These are phyloP conservation scores for Chunga burmeisteri DNA, from an alignment of 2,113 vertebrate genomes.

Conservation along the genomic window DNA sequence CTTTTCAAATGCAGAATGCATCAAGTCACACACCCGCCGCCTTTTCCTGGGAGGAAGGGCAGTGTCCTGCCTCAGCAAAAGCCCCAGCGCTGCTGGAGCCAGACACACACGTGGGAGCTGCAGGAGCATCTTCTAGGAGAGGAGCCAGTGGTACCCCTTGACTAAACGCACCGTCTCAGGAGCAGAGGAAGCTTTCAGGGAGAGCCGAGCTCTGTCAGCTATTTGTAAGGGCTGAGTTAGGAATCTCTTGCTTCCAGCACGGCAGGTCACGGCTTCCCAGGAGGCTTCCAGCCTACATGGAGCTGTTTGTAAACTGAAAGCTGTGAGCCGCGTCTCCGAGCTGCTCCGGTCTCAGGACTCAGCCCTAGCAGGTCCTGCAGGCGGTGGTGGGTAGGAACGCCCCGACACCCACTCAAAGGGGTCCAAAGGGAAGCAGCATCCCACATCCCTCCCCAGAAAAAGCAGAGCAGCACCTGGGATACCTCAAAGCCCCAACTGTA, in stretches of 20 bases:
- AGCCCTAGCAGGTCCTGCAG: neutral
- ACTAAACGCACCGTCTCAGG: neutral
- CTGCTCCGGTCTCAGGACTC: neutral
- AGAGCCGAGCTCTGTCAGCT: neutral
- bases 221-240: neutral
- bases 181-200: neutral
- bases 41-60: constrained; percentile 28
- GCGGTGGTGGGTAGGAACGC: accelerated
- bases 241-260: neutral
- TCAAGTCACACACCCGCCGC: neutral
- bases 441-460: neutral
- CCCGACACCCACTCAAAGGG: accelerated
- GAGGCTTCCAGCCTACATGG: neutral
- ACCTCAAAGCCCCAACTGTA: neutral
- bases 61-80: neutral
- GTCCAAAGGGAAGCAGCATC: neutral
- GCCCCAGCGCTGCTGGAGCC: neutral
- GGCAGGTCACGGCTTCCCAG: neutral
- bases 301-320: neutral
- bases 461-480: neutral
- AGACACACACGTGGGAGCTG: neutral
- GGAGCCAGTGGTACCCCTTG: accelerated
- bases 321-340: accelerated
- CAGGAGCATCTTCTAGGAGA: neutral
- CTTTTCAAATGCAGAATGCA: neutral